These are phyloP conservation scores for Phrynosoma platyrhinos DNA, from an alignment of 2,113 vertebrate species.

Conservation along the genomic window DNA sequence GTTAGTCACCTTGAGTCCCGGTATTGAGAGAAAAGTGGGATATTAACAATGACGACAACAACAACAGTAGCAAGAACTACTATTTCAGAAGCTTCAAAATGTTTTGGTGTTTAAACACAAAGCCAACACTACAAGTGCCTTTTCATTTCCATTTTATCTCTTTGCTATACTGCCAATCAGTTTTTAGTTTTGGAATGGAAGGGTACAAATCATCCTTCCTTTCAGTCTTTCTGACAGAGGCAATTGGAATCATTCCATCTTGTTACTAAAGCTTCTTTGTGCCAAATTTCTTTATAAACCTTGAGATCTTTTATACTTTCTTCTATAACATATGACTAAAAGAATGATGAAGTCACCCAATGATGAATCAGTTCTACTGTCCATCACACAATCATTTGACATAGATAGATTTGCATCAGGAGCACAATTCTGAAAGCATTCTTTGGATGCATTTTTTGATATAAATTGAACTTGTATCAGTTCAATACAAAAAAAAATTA, in stretches of 20 bases:
- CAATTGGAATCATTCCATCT: neutral
- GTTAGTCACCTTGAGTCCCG: no score
- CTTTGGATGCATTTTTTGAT: neutral
- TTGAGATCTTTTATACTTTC: neutral
- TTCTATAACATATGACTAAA: slow-evolving; percentile 12
- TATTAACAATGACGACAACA: no score
- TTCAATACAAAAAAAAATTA: neutral
- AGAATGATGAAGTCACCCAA: slow-evolving; percentile 9
- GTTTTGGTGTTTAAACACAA: neutral
- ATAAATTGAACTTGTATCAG: neutral
- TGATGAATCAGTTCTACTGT: neutral
- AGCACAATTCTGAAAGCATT: neutral
- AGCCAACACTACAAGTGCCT: neutral
- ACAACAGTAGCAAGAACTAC: neutral
- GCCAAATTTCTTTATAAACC: neutral
- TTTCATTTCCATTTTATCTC: neutral
- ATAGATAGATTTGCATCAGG: slow-evolving; percentile 17
- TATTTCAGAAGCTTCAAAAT: slow-evolving; percentile 39
- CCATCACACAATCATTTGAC: neutral
- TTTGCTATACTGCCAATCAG: neutral
- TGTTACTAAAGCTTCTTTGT: neutral
- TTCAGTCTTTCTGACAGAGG: neutral
- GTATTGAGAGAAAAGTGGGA: no score
- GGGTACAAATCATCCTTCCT: neutral
- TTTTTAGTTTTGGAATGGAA: neutral